These are phyloP conservation scores for Girardia tigrina DNA, from an alignment of 2,888 invertebrate genomes.

Conservation along the genomic window DNA sequence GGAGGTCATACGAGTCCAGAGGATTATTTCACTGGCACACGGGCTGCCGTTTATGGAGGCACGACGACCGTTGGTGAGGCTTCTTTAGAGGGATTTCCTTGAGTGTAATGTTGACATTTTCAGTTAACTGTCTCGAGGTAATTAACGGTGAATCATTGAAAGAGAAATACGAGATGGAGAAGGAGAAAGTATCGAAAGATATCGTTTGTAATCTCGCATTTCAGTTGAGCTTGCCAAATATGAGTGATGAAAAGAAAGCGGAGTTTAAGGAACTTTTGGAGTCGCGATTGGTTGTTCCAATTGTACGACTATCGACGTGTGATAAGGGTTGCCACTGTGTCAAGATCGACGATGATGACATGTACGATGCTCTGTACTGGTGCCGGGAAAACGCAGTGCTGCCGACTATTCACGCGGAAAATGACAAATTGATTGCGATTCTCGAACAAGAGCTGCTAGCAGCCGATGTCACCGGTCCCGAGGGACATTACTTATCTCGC, in stretches of 20 bases:
- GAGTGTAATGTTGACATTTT: not conserved
- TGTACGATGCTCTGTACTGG: not conserved
- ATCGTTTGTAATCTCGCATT: not conserved
- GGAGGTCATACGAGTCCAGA: not conserved
- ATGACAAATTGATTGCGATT: not conserved
- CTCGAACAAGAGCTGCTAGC: slow-evolving; percentile 3
- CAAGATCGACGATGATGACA: not conserved
- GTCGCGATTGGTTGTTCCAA: not conserved
- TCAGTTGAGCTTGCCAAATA: not conserved
- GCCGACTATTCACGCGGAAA: not conserved
- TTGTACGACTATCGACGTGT: not conserved
- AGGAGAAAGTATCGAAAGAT: not conserved
- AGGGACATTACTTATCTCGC: not conserved
- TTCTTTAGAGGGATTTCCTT: not conserved
- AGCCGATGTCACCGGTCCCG: not conserved
- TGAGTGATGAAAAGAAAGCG: not conserved
- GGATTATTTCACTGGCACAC: not conserved
- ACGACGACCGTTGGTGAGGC: not conserved
- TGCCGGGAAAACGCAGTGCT: not conserved
- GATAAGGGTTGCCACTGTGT: slow-evolving; percentile 2
- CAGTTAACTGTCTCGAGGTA: not conserved
- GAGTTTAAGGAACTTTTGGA: not conserved
- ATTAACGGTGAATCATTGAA: not conserved
- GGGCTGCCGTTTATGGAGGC: not conserved
- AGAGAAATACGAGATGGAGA: not conserved